These are phyloP conservation scores for Mastigias papua DNA, from an alignment of 30 jellyfish, hydroid and myxozoan species.

Conservation along the genomic window DNA sequence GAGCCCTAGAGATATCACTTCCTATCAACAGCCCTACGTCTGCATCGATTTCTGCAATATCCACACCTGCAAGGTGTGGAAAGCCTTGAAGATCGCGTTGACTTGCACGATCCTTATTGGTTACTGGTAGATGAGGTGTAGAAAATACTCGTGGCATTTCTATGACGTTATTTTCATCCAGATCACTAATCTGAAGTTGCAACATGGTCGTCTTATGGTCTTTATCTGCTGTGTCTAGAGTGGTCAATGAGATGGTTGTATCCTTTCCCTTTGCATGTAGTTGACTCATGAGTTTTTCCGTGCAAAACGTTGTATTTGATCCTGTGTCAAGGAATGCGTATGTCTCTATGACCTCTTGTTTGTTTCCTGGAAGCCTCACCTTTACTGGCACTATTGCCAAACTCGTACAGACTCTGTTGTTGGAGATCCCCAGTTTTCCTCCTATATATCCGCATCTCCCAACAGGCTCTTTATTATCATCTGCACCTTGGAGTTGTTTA, in stretches of 20 bases:
- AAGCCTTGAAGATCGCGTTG: conserved; percentile 6
- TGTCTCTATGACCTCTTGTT: conserved; percentile 4
- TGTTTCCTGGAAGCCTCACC: conserved; percentile 4
- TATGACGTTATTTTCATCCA: conserved; percentile 1
- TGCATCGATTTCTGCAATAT: conserved; percentile 12
- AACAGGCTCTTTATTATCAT: background rate
- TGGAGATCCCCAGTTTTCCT: background rate
- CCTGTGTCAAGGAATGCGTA: conserved; percentile 44
- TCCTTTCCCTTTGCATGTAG: conserved; percentile 18
- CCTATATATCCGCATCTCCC: conserved; percentile 3
- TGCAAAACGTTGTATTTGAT: conserved; percentile 46
- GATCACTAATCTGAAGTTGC: conserved; percentile 6
- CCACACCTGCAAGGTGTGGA: conserved; percentile 33
- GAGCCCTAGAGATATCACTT: conserved; percentile 23
- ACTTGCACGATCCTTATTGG: conserved; percentile 30
- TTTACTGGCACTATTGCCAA: conserved; percentile 34
- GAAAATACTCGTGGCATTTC: conserved; percentile 36
- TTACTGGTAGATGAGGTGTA: conserved; percentile 28
- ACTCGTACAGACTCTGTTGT: background rate
- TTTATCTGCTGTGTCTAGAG: conserved; percentile 5
- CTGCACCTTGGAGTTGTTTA: background rate
- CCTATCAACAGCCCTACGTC: conserved; percentile 16
- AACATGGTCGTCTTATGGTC: background rate
- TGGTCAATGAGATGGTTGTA: background rate
- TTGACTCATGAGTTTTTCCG: conserved; percentile 20